Evolutionary conservation across 2,888 invertebrate genomes (phyloP).

Genomic region (Andrena chrysosceles): DNA sequence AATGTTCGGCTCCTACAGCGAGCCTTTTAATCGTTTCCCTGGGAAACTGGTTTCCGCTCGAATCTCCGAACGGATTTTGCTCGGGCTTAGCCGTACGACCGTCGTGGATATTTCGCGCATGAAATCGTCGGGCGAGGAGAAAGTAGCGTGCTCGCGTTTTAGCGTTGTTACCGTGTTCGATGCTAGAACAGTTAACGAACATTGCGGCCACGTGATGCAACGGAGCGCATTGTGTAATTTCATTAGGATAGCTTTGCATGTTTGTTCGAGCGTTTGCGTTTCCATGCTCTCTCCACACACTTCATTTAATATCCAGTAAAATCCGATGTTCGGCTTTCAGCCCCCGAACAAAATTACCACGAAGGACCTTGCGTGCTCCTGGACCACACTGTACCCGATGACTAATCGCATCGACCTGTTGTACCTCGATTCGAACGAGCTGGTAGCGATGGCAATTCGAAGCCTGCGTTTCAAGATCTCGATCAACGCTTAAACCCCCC

Average conservation of each 20-base stretch:
- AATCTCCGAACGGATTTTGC: conserved; percentile 3
- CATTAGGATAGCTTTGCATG: conserved; percentile 34
- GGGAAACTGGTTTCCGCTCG: conserved; percentile 4
- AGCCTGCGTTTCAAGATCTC: not conserved
- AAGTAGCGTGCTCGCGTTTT: conserved; percentile 40
- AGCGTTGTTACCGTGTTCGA: conserved; percentile 38
- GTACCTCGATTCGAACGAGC: conserved; percentile 12
- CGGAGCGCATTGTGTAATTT: conserved; percentile 45
- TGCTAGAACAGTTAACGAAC: conserved; percentile 38
- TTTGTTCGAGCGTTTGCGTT: not conserved
- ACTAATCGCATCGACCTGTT: conserved; percentile 29
- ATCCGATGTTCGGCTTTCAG: conserved; percentile 14
- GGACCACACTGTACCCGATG: not conserved
- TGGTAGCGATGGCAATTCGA: conserved; percentile 18
- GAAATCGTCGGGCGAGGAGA: conserved; percentile 43
- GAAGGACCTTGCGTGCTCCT: conserved; percentile 7
- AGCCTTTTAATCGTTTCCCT: conserved; percentile 25
- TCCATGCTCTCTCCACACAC: too few relatives aligned
- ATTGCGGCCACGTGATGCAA: conserved; percentile 48
- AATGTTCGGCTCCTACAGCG: not conserved
- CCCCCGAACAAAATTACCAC: conserved; percentile 5
- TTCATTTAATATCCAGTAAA: not conserved
- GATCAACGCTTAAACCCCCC: not conserved
- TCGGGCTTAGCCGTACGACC: conserved; percentile 1
- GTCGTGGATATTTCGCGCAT: conserved; percentile 7